Conservation (phyloP, 2,888 invertebrate genomes). For the Polia nebulosa region DNA sequence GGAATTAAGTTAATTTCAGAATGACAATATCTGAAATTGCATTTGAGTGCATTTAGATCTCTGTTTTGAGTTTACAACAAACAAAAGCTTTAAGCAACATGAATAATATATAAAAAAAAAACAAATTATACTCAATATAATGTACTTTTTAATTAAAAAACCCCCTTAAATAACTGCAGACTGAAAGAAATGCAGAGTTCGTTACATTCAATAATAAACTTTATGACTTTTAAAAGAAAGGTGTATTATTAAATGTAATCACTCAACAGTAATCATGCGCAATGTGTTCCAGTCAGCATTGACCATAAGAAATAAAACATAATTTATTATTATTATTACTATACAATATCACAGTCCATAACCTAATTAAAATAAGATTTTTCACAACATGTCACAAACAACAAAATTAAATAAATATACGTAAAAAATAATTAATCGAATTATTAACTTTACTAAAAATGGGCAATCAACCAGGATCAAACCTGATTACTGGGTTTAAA, state of each 20-base stretch:
- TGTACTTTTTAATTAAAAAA: neutral
- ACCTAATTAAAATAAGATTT: constrained; percentile 2
- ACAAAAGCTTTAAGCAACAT: neutral
- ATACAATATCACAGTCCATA: constrained; percentile 36
- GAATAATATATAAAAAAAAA: constrained; percentile 11
- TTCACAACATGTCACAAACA: constrained; percentile 1
- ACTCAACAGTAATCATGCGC: no score
- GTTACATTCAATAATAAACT: constrained; percentile 11
- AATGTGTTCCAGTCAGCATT: no score
- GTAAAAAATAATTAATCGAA: no score
- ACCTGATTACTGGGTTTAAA: no score
- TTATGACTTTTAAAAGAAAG: no score
- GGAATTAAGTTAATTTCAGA: neutral
- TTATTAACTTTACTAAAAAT: no score
- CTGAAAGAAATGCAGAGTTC: neutral
- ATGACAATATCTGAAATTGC: neutral
- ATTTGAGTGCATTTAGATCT: neutral
- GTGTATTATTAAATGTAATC: no score
- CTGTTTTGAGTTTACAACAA: neutral
- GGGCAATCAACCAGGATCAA: no score
- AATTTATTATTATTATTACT: constrained; percentile 10
- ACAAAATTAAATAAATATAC: no score
- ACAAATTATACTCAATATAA: neutral
- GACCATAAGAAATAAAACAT: neutral
- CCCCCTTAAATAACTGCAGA: neutral